These are phyloP conservation scores for Lepas anatifera DNA, from an alignment of 2,888 invertebrate species.

Conservation along the genomic window DNA sequence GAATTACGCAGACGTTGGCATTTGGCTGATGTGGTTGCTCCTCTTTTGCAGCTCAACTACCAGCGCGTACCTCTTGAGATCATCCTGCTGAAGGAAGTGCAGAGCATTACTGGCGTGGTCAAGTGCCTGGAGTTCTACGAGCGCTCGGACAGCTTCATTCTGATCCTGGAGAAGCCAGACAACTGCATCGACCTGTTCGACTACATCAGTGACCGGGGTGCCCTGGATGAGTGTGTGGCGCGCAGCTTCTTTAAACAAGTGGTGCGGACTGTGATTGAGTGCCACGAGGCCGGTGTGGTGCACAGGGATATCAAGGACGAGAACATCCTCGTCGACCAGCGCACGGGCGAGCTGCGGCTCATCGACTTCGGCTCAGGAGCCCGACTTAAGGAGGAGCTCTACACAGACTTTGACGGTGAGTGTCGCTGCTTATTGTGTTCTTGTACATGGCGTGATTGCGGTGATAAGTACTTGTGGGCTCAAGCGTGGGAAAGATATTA, in stretches of 20 bases:
- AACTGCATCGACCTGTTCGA: conserved; percentile 46
- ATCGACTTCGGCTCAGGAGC: conserved; percentile 43
- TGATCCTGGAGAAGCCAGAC: conserved; percentile 46
- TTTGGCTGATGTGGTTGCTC: too few species aligned
- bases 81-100: conserved; percentile 39
- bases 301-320: conserved; percentile 43
- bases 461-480: too few species aligned
- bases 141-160: conserved; percentile 39
- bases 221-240: conserved; percentile 40
- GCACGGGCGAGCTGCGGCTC: conserved; percentile 21
- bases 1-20: too few species aligned
- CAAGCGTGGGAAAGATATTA: too few species aligned
- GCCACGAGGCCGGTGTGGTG: conserved; percentile 36
- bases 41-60: conserved; percentile 18
- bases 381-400: conserved; percentile 37
- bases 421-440: conserved; percentile 14
- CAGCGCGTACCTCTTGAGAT: conserved; percentile 44
- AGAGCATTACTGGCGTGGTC: conserved; percentile 41
- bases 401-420: conserved; percentile 45
- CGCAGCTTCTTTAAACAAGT: conserved; percentile 42
- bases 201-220: conserved; percentile 44
- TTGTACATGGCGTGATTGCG: too few species aligned
- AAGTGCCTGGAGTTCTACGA: conserved; percentile 43
- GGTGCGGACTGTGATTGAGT: conserved; percentile 33
- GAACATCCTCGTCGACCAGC: conserved; percentile 38